Evolutionary conservation across 2,797 vertebrate species (phyloP).

Genomic region (Crenichthys baileyi): DNA sequence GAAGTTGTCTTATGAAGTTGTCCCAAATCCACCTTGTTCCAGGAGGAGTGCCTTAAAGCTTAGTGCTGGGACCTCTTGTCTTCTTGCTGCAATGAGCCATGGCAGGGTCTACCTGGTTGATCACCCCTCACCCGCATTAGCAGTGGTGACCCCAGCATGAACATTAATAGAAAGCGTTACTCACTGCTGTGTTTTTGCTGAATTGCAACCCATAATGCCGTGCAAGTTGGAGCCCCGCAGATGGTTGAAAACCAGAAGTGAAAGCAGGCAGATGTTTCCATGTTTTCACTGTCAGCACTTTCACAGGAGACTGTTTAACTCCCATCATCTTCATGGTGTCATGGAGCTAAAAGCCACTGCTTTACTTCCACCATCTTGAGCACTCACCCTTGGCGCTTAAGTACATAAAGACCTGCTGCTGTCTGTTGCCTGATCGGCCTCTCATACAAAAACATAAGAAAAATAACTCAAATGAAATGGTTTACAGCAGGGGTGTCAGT

Average conservation of each 20-base stretch:
- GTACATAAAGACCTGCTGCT: too few species aligned
- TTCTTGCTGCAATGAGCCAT: neutral
- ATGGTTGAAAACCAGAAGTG: slow-evolving; percentile 68
- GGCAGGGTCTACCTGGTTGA: neutral
- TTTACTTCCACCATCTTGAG: neutral
- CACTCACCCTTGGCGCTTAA: too few species aligned
- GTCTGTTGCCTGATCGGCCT: too few species aligned
- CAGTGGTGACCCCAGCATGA: neutral
- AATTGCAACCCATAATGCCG: slow-evolving; percentile 57
- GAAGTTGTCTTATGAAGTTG: too few species aligned
- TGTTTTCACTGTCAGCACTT: slow-evolving; percentile 51
- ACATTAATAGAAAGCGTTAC: slow-evolving; percentile 49
- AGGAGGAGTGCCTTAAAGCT: neutral
- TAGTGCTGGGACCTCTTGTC: neutral
- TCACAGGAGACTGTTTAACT: slow-evolving; percentile 18
- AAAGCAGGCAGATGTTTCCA: slow-evolving; percentile 67
- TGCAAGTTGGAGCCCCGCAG: slow-evolving; percentile 20
- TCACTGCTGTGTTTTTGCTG: slow-evolving; percentile 49
- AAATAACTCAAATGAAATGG: too few species aligned
- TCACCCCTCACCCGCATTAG: neutral
- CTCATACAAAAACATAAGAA: too few species aligned
- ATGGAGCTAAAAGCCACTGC: neutral
- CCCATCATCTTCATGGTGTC: neutral
- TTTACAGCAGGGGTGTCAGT: too few species aligned
- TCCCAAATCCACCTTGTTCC: neutral